Evolutionary conservation across 2,113 vertebrate species (phyloP).

Genomic region (Rhabdornis inornatus): DNA sequence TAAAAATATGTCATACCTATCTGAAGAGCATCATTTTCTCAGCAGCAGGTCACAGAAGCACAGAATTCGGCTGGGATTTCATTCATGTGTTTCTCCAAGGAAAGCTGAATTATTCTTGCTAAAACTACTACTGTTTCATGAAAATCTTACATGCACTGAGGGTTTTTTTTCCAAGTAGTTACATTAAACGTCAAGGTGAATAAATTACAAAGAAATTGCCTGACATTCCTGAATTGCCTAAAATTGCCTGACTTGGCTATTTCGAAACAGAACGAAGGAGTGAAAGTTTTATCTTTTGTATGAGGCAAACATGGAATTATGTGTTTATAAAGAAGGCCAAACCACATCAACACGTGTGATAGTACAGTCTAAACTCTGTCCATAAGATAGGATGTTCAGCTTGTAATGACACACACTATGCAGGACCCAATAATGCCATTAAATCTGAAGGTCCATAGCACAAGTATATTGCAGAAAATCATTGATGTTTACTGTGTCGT

Average conservation of each 20-base stretch:
- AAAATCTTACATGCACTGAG: not conserved
- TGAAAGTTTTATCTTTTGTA: not conserved
- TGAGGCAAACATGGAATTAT: not conserved
- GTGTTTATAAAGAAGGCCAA: not conserved
- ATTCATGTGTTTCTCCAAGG: not conserved
- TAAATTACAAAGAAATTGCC: not conserved
- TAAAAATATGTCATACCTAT: not conserved
- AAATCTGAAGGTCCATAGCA: not conserved
- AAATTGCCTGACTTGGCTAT: not conserved
- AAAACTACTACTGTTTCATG: not conserved
- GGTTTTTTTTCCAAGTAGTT: not conserved
- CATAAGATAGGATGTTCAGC: not conserved
- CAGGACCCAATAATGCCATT: fast-evolving
- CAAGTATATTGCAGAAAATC: not conserved
- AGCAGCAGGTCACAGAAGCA: not conserved
- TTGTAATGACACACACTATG: not conserved
- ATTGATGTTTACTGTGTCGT: not conserved
- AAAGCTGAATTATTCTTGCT: not conserved
- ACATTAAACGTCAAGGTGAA: not conserved
- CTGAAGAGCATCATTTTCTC: not conserved
- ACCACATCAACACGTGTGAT: not conserved
- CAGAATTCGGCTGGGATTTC: not conserved
- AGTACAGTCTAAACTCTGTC: not conserved
- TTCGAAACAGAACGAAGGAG: not conserved
- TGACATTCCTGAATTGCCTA: not conserved